Base-by-base conservation (phyloP, 2,888 invertebrate species). In the Glaucopsyche alexis region DNA sequence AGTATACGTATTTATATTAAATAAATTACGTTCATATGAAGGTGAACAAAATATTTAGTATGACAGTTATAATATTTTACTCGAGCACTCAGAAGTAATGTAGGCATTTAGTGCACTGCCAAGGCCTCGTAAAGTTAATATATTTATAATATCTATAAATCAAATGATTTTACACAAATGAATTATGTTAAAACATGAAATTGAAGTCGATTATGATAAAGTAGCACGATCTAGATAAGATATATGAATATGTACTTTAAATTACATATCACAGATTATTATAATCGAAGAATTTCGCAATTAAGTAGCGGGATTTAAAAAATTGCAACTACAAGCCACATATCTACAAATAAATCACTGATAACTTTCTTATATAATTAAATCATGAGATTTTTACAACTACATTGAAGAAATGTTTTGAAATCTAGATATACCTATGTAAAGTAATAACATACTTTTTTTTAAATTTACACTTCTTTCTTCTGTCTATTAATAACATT, bases 1-100 rank as follows among this genome's bases (percentile, higher is more conserved):
- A 66, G 16, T 42, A 7, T n/a, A 16, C 16, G 40, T 42, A 66
- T 8, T 42, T 42, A 42, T 16, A 42, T 66, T 16, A 14, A 66
- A 42, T 66, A n/a, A 66, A 66, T 66, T 66, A 66, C 11, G n/a
- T 66, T 16, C 19, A 55, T 55, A n/a, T 66, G 66, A 66, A 66
- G 66, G 66, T 66, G 42, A 66, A 66, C 38, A 38, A 60, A 55
- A 29, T 38, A 60, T 60, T 66, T 42, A 7, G n/a, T 4, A 42
- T 65, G 65, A 29, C 60, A 60, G 60, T 60, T 60, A 60, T 29
- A 29, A 29, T 38, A 60, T 60, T 47, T 42, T 47, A 47, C 55
- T 55, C 19, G 55, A 16, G 55, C 55, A 19, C 55, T 19, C 19
- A 55, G 14, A 16, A 16, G 19, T 16, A 67, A 60, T 29, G 11